Base-by-base conservation (phyloP, 1,140 invertebrate species). In the Notospermus geniculatus region DNA sequence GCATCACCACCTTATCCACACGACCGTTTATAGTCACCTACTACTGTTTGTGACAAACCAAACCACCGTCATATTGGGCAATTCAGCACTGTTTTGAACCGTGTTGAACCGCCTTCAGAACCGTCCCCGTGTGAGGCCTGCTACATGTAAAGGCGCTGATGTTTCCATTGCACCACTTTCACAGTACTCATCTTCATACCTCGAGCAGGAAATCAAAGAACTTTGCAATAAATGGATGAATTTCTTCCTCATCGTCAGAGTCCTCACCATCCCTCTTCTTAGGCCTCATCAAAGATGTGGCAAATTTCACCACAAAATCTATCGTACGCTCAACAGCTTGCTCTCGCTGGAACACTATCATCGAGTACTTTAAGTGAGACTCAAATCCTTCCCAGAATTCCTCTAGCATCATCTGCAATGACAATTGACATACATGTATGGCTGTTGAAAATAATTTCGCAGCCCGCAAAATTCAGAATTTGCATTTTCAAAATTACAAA, bases 291-390 rank as follows among this genome's bases (percentile, higher is more conserved):
- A 73, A 15, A 13, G 68, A 67, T 5, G 84, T 83, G 41, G 85
- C 85, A 74, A 88, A 88, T 55, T 86, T 87, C 13, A 86, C 84
- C 2, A 87, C 83, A 80, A 88, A 89, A 45, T 87, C 83, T 19
- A 89, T 77, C 0, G 86, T 85, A 28, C 84, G 79, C 66, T 88
- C 86, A 1, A 88, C 86, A 68, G 86, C 85, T 1, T 85, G 84
- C 68, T 87, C 87, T 45, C 77, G 62, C 54, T 77, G 72, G 56
- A 73, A 77, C 0, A 79, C 68, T 5, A 78, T 62, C 71, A 81
- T 66, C 15, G 73, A 66, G 60, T 73, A 72, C 58, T 74, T 76
- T 28, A 80, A 36, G 15, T 36, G 32, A 36, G 4, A 15, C 15
- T 36, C 32, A 36, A 36, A 36, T 36, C 15, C 5, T 36, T 36